These are phyloP conservation scores for Xiphorhynchus erythropygius DNA, from an alignment of 2,797 vertebrate genomes.

Conservation along the genomic window DNA sequence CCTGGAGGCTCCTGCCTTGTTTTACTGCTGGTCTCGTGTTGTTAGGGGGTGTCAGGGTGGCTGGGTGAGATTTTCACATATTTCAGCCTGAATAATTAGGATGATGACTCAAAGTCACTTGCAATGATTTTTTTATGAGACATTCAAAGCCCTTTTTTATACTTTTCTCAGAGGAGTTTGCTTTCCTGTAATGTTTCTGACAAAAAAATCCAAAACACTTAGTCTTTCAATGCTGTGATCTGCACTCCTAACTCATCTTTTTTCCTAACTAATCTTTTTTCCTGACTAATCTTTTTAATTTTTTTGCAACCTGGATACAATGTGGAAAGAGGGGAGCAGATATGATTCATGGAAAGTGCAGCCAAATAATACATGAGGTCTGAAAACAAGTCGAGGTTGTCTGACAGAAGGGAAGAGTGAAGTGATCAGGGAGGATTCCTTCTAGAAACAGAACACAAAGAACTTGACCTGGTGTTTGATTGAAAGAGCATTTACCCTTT, in stretches of 20 bases:
- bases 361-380: constrained; percentile 18
- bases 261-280: background rate
- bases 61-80: background rate
- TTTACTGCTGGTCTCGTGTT: background rate
- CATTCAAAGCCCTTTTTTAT: background rate
- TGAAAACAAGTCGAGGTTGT: background rate
- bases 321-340: constrained; percentile 45
- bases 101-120: background rate
- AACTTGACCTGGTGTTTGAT: background rate
- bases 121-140: background rate
- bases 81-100: background rate
- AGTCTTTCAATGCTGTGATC: constrained; percentile 27
- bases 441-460: background rate
- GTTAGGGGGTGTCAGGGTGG: background rate
- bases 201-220: background rate
- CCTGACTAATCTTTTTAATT: constrained; percentile 34
- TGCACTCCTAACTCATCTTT: constrained; percentile 46
- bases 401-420: background rate
- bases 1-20: background rate
- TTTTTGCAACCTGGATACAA: background rate
- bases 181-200: constrained; percentile 29
- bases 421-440: background rate
- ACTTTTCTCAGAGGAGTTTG: background rate
- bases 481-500: background rate
- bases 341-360: constrained; percentile 65